These are phyloP conservation scores for Drosophila nebulosa DNA, from an alignment of 1,140 invertebrate species.

Conservation along the genomic window DNA sequence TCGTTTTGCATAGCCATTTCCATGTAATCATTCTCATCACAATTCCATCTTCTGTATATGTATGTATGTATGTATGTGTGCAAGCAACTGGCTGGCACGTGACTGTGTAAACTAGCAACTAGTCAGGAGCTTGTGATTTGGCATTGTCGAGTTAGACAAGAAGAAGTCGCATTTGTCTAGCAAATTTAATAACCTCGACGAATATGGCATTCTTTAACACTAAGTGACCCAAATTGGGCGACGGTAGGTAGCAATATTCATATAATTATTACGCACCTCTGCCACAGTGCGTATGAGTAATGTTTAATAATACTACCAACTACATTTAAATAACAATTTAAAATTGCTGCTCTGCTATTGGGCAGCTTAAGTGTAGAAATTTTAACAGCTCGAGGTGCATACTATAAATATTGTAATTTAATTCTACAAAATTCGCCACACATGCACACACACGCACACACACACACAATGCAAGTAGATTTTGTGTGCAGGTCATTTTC, in stretches of 20 bases:
- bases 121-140: slow-evolving; percentile 51
- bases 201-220: slow-evolving; percentile 64
- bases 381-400: slow-evolving; percentile 31
- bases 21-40: slow-evolving; percentile 46
- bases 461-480: slow-evolving; percentile 30
- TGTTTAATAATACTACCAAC: slow-evolving; percentile 26
- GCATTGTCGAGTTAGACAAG: slow-evolving; percentile 47
- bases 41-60: slow-evolving; percentile 17
- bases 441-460: slow-evolving; percentile 35
- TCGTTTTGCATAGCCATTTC: slow-evolving; percentile 15
- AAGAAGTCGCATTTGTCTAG: slow-evolving; percentile 45
- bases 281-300: slow-evolving; percentile 63
- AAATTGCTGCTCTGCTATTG: slow-evolving; percentile 4
- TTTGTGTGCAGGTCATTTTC: slow-evolving; percentile 35
- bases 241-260: slow-evolving; percentile 38
- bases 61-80: not conserved
- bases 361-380: slow-evolving; percentile 39
- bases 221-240: slow-evolving; percentile 71
- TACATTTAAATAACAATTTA: not conserved
- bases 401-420: slow-evolving; percentile 73
- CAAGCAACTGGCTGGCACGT: not conserved
- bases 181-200: slow-evolving; percentile 63
- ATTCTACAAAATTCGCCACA: slow-evolving; percentile 24
- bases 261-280: slow-evolving; percentile 12
- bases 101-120: slow-evolving; percentile 35